Evolutionary conservation across 2,797 vertebrate species (phyloP).

Genomic region (Coregonus suidteri): DNA sequence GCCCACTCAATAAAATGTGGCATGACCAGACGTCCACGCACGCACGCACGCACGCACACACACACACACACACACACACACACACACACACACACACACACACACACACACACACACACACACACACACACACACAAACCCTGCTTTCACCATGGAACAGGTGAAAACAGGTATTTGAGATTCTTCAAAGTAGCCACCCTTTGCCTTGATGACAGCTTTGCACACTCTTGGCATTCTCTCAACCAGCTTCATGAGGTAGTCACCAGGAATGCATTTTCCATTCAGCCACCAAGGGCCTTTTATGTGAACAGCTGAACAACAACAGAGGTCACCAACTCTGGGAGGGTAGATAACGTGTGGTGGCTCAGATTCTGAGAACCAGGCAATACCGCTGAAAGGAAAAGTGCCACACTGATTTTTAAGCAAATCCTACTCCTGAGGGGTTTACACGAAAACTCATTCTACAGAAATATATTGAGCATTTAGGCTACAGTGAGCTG

Average conservation of each 20-base stretch:
- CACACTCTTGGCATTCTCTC: too few species aligned
- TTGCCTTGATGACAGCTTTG: too few species aligned
- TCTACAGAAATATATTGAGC: constrained; percentile 29
- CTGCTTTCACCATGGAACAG: constrained; percentile 43
- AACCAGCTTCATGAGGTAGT: too few species aligned
- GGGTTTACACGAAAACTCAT: neutral
- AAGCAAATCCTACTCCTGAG: neutral
- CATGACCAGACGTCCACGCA: too few species aligned
- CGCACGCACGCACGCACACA: neutral
- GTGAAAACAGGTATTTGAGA: too few species aligned
- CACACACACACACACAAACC: too few species aligned
- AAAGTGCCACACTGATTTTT: constrained; percentile 7
- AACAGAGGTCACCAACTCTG: constrained; percentile 33
- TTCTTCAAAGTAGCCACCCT: too few species aligned
- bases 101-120: too few species aligned
- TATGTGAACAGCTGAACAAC: constrained; percentile 37
- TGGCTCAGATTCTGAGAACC: neutral
- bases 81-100: too few species aligned
- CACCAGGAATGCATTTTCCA: constrained; percentile 24
- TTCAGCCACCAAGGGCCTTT: constrained; percentile 35
- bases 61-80: too few species aligned
- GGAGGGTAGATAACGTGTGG: neutral
- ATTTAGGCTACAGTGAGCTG: constrained; percentile 16
- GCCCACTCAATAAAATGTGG: constrained; percentile 43
- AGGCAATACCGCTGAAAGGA: constrained; percentile 32